phyloP scores from a whole-genome alignment of 2,888 invertebrate species.

The Pollenia angustigena region DNA sequence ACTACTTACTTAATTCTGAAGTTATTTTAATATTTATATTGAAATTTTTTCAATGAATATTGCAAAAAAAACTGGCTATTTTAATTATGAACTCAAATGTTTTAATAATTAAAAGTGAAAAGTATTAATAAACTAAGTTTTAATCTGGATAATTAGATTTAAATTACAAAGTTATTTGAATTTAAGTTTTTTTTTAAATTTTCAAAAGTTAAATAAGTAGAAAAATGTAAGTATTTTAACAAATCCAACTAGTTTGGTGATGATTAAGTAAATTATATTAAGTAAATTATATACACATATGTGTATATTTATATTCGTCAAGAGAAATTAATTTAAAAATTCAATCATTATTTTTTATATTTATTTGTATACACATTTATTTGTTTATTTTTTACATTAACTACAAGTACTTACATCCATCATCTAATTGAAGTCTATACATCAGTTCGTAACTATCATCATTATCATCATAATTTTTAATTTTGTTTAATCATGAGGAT shows the following conservation, averaged over 20 bases:
- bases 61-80: background rate
- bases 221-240: background rate
- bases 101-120: background rate
- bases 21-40: background rate
- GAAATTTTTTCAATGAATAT: background rate
- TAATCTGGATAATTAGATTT: background rate
- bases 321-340: conserved; percentile 26
- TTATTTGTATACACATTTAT: conserved; percentile 10
- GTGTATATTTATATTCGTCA: too few relatives aligned
- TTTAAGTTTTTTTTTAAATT: background rate
- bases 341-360: background rate
- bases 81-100: conserved; percentile 2
- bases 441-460: conserved; percentile 8
- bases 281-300: background rate
- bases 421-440: background rate
- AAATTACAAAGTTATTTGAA: background rate
- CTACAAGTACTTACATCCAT: conserved; percentile 20
- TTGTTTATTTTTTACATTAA: conserved; percentile 34
- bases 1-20: background rate
- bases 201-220: background rate
- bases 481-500: background rate
- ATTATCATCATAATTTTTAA: too few relatives aligned
- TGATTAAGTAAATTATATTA: conserved; percentile 12
- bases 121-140: background rate
- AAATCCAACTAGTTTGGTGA: conserved; percentile 24